Conservation (phyloP, 2,797 vertebrate species). For the Argyrosomus regius region DNA sequence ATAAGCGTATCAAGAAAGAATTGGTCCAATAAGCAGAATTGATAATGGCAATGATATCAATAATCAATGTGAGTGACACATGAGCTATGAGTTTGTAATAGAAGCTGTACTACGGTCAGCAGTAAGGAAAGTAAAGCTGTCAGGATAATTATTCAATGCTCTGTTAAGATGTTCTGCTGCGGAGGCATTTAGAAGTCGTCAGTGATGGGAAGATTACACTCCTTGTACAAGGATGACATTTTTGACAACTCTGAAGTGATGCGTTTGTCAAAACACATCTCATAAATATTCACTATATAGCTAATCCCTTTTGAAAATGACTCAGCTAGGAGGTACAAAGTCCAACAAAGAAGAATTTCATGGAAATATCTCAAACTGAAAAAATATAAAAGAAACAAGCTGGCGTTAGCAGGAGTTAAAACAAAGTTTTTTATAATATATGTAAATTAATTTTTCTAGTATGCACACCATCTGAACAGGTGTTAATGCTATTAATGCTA, state of each 20-base stretch:
- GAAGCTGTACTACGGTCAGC: constrained; percentile 38
- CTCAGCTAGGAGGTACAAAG: constrained; percentile 36
- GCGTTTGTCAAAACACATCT: constrained; percentile 66
- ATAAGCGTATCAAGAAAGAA: no score
- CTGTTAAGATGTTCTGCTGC: constrained; percentile 47
- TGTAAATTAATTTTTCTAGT: background rate
- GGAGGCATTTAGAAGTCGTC: constrained; percentile 52
- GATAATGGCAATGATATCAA: background rate
- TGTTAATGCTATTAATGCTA: background rate
- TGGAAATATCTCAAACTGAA: constrained; percentile 7
- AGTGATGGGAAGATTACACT: constrained; percentile 73
- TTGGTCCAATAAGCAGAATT: no score
- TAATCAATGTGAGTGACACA: constrained; percentile 25
- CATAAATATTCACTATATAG: constrained; percentile 61
- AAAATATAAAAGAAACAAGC: background rate
- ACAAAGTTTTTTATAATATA: background rate
- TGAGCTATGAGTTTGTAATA: constrained; percentile 19
- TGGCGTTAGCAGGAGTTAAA: background rate
- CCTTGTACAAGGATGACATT: constrained; percentile 55
- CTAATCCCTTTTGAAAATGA: constrained; percentile 55
- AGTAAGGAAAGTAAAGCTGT: constrained; percentile 47
- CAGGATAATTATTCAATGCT: constrained; percentile 59
- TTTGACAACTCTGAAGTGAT: constrained; percentile 73
- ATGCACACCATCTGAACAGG: background rate
- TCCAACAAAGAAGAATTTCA: constrained; percentile 28